These are phyloP conservation scores for Leucosticte australis DNA, from an alignment of 2,113 vertebrate species.

Conservation along the genomic window DNA sequence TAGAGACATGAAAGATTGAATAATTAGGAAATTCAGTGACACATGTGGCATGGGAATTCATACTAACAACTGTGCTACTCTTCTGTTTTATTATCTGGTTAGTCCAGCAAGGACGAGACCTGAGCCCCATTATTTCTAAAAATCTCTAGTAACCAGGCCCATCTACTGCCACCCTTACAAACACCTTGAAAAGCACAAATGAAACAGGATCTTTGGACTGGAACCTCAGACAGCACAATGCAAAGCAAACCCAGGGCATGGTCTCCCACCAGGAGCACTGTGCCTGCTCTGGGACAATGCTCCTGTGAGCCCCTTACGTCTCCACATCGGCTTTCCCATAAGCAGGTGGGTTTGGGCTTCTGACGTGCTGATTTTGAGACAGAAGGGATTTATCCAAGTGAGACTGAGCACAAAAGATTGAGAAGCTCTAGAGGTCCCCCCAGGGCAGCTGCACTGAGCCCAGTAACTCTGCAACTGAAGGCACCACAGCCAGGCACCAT, in stretches of 20 bases:
- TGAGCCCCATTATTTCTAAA: neutral
- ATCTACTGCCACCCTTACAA: neutral
- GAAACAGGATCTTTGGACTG: neutral
- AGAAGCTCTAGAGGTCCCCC: neutral
- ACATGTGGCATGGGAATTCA: neutral
- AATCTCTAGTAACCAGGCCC: neutral
- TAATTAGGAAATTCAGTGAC: neutral
- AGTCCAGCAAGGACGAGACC: neutral
- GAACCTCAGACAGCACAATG: neutral
- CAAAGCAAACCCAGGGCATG: neutral
- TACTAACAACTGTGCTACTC: neutral
- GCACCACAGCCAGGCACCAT: neutral
- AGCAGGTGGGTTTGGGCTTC: rapidly evolving
- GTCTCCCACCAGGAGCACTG: neutral
- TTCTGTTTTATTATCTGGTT: neutral
- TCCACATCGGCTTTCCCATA: neutral
- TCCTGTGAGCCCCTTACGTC: rapidly evolving
- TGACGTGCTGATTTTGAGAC: neutral
- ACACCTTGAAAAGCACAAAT: neutral
- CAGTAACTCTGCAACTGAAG: neutral
- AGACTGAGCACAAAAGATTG: neutral
- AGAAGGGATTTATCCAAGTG: neutral
- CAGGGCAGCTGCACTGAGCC: neutral
- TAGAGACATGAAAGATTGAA: neutral
- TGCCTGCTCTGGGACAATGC: rapidly evolving